Base-by-base conservation (phyloP, 2,888 invertebrate genomes). In the Drosophila anomalata region DNA sequence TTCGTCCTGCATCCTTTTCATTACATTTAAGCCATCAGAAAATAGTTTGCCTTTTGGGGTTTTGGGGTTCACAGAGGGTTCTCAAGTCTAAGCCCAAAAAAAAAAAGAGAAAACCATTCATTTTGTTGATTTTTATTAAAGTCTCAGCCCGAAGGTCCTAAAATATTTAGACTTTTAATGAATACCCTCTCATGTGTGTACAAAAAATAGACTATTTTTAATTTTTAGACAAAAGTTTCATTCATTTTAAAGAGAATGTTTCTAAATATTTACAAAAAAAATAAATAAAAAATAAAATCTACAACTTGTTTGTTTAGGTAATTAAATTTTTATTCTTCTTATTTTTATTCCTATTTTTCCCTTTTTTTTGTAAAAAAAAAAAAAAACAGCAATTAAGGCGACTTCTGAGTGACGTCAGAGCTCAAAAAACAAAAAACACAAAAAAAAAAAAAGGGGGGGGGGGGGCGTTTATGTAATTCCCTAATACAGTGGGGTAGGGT, bases 251-350 rank as follows among this genome's bases (percentile, higher is more conserved):
- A 17, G 17, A 17, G 17, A 1, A 68, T 69, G 63, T 82, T 76
- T 79, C 68, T 57, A 85, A 85, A 85, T 85, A 67, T 80, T 78
- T 79, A 78, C 76, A 52, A 44, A 75, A 61, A 61, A 75, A 61
- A 75, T 51, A 46, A 66, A 56, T 62, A 24, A 54, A 11, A 33
- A 48, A 42, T 26, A 53, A 54, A 55, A 63, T 54, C 53, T 61
- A 80, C 8, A 81, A 87, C 73, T 86, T 81, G 67, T 76, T 79
- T 78, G 79, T 87, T 82, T 82, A 68, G 84, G 87, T 87, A 84
- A 82, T 82, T 82, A 76, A 86, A 87, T 33, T 22, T 41, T 14
- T 50, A 31, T 41, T 12, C 7, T 29, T 33, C 2, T 47, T 58
- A 2, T 39, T 26, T 31, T 4, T 41, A 9, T 7, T 42, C 17